Evolutionary conservation across 92 coral and sea anemone species (phyloP).

Genomic region (Umimayanthus kanabou): DNA sequence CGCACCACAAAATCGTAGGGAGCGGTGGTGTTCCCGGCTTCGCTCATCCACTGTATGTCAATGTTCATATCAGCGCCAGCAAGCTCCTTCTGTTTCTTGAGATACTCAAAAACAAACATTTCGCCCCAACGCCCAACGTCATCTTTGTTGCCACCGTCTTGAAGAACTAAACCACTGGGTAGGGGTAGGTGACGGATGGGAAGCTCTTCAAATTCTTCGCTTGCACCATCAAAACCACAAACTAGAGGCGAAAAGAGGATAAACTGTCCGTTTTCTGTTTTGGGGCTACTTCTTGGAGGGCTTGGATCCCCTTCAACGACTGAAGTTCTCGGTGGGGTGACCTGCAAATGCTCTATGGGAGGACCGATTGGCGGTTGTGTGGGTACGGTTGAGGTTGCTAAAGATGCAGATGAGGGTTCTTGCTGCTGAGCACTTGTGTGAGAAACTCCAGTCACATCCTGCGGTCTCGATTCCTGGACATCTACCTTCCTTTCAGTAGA

Average conservation of each 20-base stretch:
- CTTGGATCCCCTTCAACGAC: not conserved
- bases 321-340: not conserved
- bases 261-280: slow-evolving; percentile 9
- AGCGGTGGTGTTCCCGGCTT: slow-evolving; percentile 59
- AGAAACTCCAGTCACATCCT: not conserved
- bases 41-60: slow-evolving; percentile 77
- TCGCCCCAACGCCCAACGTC: slow-evolving; percentile 94
- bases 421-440: not conserved
- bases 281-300: not conserved
- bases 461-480: not conserved
- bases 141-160: slow-evolving; percentile 58
- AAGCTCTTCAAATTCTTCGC: slow-evolving; percentile 73
- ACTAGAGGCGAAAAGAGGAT: slow-evolving; percentile 21
- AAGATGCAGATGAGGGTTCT: not conserved
- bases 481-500: not conserved
- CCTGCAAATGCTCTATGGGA: not conserved
- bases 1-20: slow-evolving; percentile 79
- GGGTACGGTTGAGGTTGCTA: not conserved
- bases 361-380: not conserved
- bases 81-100: slow-evolving; percentile 44
- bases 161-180: slow-evolving; percentile 50
- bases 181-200: slow-evolving; percentile 40
- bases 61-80: not conserved
- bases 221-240: slow-evolving; percentile 15
- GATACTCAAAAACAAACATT: slow-evolving; percentile 64